Evolutionary conservation across 2,797 vertebrate species (phyloP), one percentile per base, ranked within the genome.

Genomic region (Acipenser transmontanus): DNA sequence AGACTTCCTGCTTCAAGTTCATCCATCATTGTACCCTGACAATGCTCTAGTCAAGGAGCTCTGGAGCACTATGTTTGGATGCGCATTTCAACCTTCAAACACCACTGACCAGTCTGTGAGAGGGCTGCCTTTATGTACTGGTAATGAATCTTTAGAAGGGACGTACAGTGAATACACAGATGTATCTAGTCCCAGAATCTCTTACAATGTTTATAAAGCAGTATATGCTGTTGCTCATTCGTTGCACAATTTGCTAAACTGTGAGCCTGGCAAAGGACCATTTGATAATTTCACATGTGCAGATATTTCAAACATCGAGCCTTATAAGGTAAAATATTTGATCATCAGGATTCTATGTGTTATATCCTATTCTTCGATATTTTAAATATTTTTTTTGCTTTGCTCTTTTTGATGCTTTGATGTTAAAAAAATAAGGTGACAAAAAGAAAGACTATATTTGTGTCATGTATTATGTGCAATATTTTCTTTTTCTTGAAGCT

Each of bases 121-220:
- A 8, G 49, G 66, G 6, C 48, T 83, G 8, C 73, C 79, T 11
- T 47, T 67, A 3, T 91, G 88, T 61, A 77, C 82, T 6, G 86
- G 88, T 8, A 50, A 81, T 1, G 88, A 91, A 74, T 34, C 61
- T 1, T 65, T 86, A 9, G 47, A 76, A 64, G 72, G 77, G 34
- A 78, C 84, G 63, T 81, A 88, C 61, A 80, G 84, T 56, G 84
- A 82, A 51, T 91, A 88, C 66, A 81, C 85, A 72, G 87, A 90
- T 47, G 88, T 84, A 52, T 88, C 87, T 3, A 88, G 77, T 49
- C 80, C 84, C 12, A 79, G 87, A 67, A 79, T 90, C 56, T 72
- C 86, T 1, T 89, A 91, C 68, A 91, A 91, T 68, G 85, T 86
- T 7, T 90, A 89, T 68, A 89, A 89, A 72, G 82, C 81, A 62